Evolutionary conservation across 2,888 invertebrate genomes (phyloP).

Genomic region (Eueremaeus valkanovi): DNA sequence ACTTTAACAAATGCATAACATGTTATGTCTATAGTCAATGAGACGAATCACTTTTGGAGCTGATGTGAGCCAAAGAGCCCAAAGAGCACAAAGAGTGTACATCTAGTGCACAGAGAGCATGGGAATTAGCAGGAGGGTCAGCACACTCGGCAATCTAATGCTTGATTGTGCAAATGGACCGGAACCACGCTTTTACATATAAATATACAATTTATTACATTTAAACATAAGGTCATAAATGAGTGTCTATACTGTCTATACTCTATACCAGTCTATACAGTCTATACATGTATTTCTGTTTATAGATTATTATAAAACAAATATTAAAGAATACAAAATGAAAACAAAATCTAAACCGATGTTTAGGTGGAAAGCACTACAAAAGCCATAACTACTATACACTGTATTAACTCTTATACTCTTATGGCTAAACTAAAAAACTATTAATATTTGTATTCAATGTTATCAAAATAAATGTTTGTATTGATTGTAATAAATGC

Average conservation of each 20-base stretch:
- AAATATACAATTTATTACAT: slow-evolving; percentile 24
- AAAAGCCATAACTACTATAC: neutral
- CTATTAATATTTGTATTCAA: neutral
- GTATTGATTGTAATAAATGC: neutral
- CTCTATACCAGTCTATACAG: no score
- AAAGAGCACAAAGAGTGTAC: neutral
- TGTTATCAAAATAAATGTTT: slow-evolving; percentile 1
- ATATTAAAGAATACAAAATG: slow-evolving; percentile 15
- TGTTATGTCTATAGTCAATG: slow-evolving; percentile 36
- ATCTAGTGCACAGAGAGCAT: neutral
- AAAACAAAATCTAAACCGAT: slow-evolving; percentile 22
- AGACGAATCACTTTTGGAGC: slow-evolving; percentile 30
- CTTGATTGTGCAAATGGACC: slow-evolving; percentile 27
- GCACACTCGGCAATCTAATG: slow-evolving; percentile 12
- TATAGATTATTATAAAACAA: slow-evolving; percentile 5
- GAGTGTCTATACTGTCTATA: neutral
- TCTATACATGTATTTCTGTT: no score
- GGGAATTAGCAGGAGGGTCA: slow-evolving; percentile 28
- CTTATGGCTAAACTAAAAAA: neutral
- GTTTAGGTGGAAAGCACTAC: slow-evolving; percentile 4
- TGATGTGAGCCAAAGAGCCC: neutral
- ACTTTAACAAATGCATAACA: slow-evolving; percentile 28
- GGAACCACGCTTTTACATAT: slow-evolving; percentile 30
- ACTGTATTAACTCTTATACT: no score
- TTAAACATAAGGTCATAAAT: slow-evolving; percentile 18